Evolutionary conservation across 1,140 invertebrate species (phyloP).

Genomic region (Drosophila repletoides): DNA sequence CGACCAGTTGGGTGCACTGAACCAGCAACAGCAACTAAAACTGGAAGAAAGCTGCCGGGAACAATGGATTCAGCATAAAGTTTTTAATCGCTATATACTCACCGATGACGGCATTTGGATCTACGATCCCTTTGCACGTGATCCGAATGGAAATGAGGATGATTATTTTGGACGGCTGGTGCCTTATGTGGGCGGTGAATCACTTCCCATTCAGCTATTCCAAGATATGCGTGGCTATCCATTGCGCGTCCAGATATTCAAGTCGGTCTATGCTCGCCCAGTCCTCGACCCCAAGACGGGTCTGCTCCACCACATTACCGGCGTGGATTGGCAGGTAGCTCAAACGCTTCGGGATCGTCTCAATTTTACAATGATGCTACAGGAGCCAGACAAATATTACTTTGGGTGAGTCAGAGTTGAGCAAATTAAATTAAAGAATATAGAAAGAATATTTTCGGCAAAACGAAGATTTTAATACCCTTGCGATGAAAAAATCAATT

Average conservation of each 20-base stretch:
- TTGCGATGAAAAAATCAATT: too few relatives aligned
- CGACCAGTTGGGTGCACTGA: conserved; percentile 23
- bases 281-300: conserved; percentile 35
- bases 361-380: conserved; percentile 69
- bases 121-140: conserved; percentile 52
- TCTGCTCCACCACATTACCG: conserved; percentile 34
- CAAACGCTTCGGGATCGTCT: conserved; percentile 47
- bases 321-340: conserved; percentile 67
- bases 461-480: too few relatives aligned
- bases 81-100: conserved; percentile 58
- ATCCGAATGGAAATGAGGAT: background rate
- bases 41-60: conserved; percentile 45
- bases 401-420: conserved; percentile 51
- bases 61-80: conserved; percentile 40
- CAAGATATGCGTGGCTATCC: conserved; percentile 67
- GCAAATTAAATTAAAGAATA: too few relatives aligned
- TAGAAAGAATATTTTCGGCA: too few relatives aligned
- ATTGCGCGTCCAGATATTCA: conserved; percentile 68
- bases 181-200: conserved; percentile 35
- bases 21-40: background rate
- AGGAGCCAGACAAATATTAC: conserved; percentile 70
- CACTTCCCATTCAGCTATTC: conserved; percentile 39
- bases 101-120: conserved; percentile 41
- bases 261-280: conserved; percentile 60
- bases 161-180: conserved; percentile 50